These are phyloP conservation scores for Chironex yamaguchii DNA, from an alignment of 30 jellyfish, hydroid and myxozoan species.

Conservation along the genomic window DNA sequence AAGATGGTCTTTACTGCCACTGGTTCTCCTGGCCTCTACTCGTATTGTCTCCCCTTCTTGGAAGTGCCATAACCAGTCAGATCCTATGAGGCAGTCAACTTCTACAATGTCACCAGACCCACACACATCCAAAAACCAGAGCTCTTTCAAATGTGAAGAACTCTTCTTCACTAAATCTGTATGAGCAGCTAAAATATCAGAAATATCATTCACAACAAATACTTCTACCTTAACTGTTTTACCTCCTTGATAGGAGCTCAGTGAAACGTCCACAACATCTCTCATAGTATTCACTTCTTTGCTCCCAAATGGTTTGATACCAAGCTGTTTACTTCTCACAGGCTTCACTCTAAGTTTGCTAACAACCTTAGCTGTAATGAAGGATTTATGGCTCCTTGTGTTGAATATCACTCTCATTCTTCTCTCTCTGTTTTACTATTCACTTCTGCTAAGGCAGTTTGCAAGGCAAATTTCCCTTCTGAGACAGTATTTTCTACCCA, in stretches of 20 bases:
- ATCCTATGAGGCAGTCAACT: constrained; percentile 39
- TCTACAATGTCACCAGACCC: constrained; percentile 16
- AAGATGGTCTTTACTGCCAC: constrained; percentile 50
- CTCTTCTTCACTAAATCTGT: constrained; percentile 18
- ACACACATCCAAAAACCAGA: constrained; percentile 35
- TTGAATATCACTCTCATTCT: constrained; percentile 64
- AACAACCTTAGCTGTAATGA: constrained; percentile 72
- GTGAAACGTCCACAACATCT: constrained; percentile 52
- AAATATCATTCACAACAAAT: constrained; percentile 13
- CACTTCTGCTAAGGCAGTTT: constrained; percentile 58
- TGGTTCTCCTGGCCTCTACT: constrained; percentile 28
- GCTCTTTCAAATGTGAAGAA: background rate
- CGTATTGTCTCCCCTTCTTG: constrained; percentile 41
- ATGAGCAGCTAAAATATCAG: constrained; percentile 12
- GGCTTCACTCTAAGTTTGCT: constrained; percentile 54
- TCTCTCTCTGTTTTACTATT: constrained; percentile 36
- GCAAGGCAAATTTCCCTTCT: constrained; percentile 76
- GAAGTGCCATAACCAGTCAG: constrained; percentile 29
- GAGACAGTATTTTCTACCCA: constrained; percentile 45
- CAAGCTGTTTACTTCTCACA: constrained; percentile 43
- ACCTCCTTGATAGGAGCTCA: constrained; percentile 12
- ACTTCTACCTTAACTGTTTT: constrained; percentile 12
- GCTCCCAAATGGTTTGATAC: constrained; percentile 58
- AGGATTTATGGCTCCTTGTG: constrained; percentile 57
- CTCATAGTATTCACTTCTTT: constrained; percentile 47